Evolutionary conservation across 2,888 invertebrate species (phyloP), one percentile per base, ranked within the genome.

Genomic region (Scelioninae gen. 1): DNA sequence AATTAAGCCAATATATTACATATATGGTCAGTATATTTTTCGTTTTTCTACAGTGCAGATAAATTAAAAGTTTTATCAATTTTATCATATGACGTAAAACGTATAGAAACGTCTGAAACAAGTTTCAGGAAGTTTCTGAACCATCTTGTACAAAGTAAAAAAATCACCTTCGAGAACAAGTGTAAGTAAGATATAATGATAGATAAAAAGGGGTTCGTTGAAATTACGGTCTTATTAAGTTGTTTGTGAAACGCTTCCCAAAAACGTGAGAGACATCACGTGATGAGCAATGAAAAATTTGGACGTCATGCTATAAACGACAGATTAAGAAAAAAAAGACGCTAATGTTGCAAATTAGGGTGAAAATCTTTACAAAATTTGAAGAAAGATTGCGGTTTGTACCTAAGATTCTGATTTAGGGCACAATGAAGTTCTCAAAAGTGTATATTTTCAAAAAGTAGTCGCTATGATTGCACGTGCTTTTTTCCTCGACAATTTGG

Each of bases 161-260:
- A 55, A 40, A 47, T 31, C 31, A n/a, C 11, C 29, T 68, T 49
- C 9, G 15, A 8, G 32, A 32, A 47, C 40, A 76, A 76, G 45
- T 71, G 56, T 49, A 31, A 69, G 53, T 13, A 49, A 65, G 49
- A 63, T 58, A 63, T 68, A 78, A 78, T 78, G 63, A 49, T 16
- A 47, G 69, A 78, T 78, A 72, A 78, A 43, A 56, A 71, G 51
- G n/a, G 78, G 71, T 78, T 58, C 29, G 49, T 47, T 45, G 38
- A 63, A 71, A 71, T 78, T 71, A 71, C 29, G 32, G 71, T 38
- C 47, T 71, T 71, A 78, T 78, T 78, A 78, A 78, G 78, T 78
- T 65, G 62, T 71, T 78, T 65, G 77, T 53, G 43, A 69, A 71
- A 47, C 58, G 34, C 23, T 49, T 63, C 47, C 60, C 45, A 47